Evolutionary conservation across 2,113 vertebrate genomes (phyloP), one percentile per base, ranked within the genome.

Genomic region (Pimephales promelas): DNA sequence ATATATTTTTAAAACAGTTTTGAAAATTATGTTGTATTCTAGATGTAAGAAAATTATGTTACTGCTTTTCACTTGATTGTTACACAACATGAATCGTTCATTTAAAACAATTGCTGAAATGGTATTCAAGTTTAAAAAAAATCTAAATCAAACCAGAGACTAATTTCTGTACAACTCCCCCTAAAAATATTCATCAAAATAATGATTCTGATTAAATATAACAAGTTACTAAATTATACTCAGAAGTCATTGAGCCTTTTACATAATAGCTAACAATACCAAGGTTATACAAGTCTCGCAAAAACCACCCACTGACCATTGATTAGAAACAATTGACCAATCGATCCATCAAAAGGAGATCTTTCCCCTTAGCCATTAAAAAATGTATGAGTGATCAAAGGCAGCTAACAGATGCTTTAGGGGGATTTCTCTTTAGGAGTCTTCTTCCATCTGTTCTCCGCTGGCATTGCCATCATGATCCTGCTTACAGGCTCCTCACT

Each of bases 381-480:
- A 76, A 64, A 70, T 70, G 81, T 71, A 83, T 83, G 71, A 57
- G 56, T 79, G 87, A 91, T 91, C 88, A 87, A 88, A 92, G 91
- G 85, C 88, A 83, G 87, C 90, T 90, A 91, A 87, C 89, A 91
- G 89, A 92, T 90, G 90, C 88, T 92, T 91, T 88, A 81, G 91
- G 87, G 89, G 86, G 84, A 86, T 74, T 85, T 79, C 83, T 89
- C 91, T 92, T 83, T 71, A 87, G 90, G 92, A 91, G 64, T 87
- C 90, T 86, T 54, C 83, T 87, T 84, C 92, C 93, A 92, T 94
- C 93, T 93, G 93, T 88, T 90, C 28, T 86, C 84, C 86, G 4
- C 83, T 79, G 84, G 85, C 83, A 88, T 82, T 90, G 88, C 92
- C 89, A 83, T 83, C 86, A 80, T 79, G 73, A 84, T 64, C 68